phyloP scores from a whole-genome alignment of 2,888 invertebrate genomes.

The Esperia sulphurella region DNA sequence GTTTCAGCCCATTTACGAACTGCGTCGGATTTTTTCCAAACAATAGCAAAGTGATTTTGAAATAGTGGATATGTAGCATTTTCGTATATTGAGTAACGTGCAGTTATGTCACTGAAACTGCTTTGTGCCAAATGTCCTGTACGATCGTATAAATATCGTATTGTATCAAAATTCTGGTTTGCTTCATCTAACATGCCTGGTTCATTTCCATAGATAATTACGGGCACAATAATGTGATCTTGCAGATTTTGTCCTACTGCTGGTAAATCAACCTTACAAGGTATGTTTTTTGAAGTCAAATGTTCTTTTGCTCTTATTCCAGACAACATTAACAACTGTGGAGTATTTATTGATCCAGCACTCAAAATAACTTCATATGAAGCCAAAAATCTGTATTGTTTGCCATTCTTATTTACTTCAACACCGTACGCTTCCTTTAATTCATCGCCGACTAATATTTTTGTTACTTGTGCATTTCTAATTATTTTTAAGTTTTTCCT shows the following conservation, averaged over 20 bases:
- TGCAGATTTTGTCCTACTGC: conserved; percentile 77
- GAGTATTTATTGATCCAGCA: conserved; percentile 68
- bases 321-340: conserved; percentile 72
- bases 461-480: conserved; percentile 67
- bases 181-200: conserved; percentile 32
- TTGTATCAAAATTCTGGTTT: conserved; percentile 39
- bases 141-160: conserved; percentile 69
- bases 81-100: not conserved
- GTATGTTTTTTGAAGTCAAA: conserved; percentile 46
- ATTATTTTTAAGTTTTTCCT: conserved; percentile 52
- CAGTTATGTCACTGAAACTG: conserved; percentile 16
- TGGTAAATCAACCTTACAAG: conserved; percentile 48
- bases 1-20: conserved; percentile 15
- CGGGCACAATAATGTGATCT: conserved; percentile 64
- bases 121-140: conserved; percentile 68
- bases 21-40: conserved; percentile 39
- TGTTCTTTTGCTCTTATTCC: conserved; percentile 68
- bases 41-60: conserved; percentile 33
- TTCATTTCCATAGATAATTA: conserved; percentile 45
- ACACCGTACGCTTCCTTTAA: conserved; percentile 55
- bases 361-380: conserved; percentile 68
- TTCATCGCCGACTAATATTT: conserved; percentile 62
- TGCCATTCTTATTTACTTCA: conserved; percentile 35
- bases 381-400: conserved; percentile 26
- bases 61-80: conserved; percentile 17